phyloP scores from a whole-genome alignment of 1,140 invertebrate species.

The Micrasema minimum region DNA sequence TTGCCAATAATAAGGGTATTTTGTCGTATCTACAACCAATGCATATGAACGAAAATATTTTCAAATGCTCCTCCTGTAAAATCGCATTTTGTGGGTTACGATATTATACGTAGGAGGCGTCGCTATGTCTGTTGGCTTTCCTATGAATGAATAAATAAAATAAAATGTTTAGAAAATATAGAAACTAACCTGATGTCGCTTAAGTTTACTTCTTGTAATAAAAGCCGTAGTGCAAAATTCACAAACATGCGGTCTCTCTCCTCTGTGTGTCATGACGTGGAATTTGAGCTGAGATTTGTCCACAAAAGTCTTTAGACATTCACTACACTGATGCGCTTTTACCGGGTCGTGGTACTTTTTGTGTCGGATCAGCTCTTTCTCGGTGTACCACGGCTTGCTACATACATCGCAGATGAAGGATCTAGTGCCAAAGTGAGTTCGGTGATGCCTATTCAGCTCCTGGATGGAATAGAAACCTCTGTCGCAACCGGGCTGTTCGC shows the following conservation, averaged over 20 bases:
- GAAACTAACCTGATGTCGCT: slow-evolving; percentile 50
- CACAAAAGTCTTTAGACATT: slow-evolving; percentile 46
- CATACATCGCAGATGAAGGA: slow-evolving; percentile 52
- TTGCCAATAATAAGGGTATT: no score
- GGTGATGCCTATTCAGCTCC: slow-evolving; percentile 43
- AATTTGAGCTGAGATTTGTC: slow-evolving; percentile 42
- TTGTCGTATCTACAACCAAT: no score
- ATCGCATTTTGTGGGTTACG: no score
- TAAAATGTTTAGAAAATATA: no score
- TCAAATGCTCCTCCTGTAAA: no score
- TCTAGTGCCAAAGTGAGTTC: slow-evolving; percentile 42
- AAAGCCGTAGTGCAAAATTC: slow-evolving; percentile 48
- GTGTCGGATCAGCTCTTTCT: slow-evolving; percentile 39
- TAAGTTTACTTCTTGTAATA: slow-evolving; percentile 41
- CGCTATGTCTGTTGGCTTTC: no score
- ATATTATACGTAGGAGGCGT: no score
- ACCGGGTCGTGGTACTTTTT: slow-evolving; percentile 42
- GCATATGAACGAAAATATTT: no score
- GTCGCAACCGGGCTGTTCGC: slow-evolving; percentile 44
- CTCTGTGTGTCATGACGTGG: slow-evolving; percentile 47
- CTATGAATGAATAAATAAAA: no score
- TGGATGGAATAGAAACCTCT: slow-evolving; percentile 41
- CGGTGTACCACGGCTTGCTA: slow-evolving; percentile 46
- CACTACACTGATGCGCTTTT: slow-evolving; percentile 40
- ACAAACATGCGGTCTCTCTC: slow-evolving; percentile 46